Conservation (phyloP, 2,797 vertebrate species). For the Corythornis leucogaster region DNA sequence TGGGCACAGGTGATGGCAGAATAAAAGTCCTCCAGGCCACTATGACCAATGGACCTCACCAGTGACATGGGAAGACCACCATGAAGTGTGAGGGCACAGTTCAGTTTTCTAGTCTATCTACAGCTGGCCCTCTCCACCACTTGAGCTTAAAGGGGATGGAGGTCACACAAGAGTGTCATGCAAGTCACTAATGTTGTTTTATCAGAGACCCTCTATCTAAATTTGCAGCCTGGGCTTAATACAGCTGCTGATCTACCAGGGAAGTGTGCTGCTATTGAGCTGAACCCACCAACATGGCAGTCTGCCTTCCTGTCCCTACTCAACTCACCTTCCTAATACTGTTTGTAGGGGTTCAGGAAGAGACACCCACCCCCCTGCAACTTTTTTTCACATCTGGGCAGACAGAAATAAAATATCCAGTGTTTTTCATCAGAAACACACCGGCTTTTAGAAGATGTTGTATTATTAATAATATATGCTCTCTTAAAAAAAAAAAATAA, state of each 20-base stretch:
- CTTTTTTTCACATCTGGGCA: background rate
- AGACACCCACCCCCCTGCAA: background rate
- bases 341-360: background rate
- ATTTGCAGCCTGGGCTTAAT: background rate
- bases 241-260: background rate
- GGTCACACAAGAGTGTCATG: accelerated
- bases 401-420: background rate
- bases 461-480: background rate
- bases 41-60: background rate
- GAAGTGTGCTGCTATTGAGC: background rate
- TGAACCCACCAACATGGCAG: background rate
- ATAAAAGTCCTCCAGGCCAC: background rate
- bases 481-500: background rate
- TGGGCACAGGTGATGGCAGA: background rate
- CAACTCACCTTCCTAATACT: accelerated
- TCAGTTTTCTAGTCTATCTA: background rate
- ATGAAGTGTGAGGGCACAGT: background rate
- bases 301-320: background rate
- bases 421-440: background rate
- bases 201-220: background rate
- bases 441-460: background rate
- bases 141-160: background rate
- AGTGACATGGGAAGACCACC: background rate
- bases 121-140: background rate
- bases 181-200: background rate